Conservation (phyloP, 1,140 invertebrate genomes). For the Drosophila erecta region DNA sequence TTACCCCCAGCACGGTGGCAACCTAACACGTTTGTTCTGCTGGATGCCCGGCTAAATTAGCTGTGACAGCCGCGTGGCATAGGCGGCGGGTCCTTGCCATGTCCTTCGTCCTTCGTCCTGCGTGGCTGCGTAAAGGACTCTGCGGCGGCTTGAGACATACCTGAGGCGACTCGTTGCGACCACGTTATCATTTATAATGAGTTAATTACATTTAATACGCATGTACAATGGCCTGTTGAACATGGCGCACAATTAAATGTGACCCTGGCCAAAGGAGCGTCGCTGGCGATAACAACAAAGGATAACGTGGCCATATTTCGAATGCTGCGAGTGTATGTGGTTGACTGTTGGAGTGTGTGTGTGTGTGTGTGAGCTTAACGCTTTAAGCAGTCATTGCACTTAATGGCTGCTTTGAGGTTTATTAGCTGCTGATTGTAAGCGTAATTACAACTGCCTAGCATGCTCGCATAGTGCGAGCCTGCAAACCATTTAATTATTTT, state of each 20-base stretch:
- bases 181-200: slow-evolving; percentile 82
- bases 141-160: slow-evolving; percentile 52
- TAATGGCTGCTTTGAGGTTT: slow-evolving; percentile 62
- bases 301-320: slow-evolving; percentile 40
- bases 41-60: slow-evolving; percentile 63
- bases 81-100: not conserved
- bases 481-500: too few relatives aligned
- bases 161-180: slow-evolving; percentile 51
- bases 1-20: slow-evolving; percentile 53
- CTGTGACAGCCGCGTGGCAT: slow-evolving; percentile 55
- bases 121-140: slow-evolving; percentile 4
- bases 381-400: slow-evolving; percentile 63
- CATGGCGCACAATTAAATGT: slow-evolving; percentile 77
- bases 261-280: slow-evolving; percentile 59
- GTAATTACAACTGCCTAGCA: slow-evolving; percentile 36
- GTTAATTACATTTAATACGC: slow-evolving; percentile 83
- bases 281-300: slow-evolving; percentile 45
- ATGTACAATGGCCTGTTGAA: slow-evolving; percentile 81
- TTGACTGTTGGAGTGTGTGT: not conserved
- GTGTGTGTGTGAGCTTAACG: slow-evolving; percentile 29
- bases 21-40: slow-evolving; percentile 67
- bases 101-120: not conserved
- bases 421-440: slow-evolving; percentile 53
- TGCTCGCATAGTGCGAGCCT: slow-evolving; percentile 15
- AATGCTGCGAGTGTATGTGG: slow-evolving; percentile 2